phyloP scores from a whole-genome alignment of 2,888 invertebrate species.

The Petrolisthes cinctipes region DNA sequence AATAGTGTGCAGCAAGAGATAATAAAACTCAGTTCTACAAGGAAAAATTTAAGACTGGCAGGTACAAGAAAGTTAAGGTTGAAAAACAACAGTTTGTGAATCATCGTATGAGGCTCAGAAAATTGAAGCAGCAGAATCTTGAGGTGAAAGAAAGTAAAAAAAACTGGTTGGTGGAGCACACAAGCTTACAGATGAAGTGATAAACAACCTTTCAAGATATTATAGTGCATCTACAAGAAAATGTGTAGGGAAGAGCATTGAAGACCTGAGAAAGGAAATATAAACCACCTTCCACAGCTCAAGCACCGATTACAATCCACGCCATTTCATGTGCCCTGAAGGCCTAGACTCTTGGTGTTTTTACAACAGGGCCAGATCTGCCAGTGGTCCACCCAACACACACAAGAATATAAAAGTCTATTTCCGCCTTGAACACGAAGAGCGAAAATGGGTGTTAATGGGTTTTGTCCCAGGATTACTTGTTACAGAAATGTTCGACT shows the following conservation, averaged over 20 bases:
- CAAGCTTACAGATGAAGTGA: background rate
- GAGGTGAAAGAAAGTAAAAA: slow-evolving; percentile 4
- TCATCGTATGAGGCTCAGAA: background rate
- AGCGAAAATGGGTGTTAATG: background rate
- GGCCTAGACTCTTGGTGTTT: slow-evolving; percentile 13
- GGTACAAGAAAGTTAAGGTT: background rate
- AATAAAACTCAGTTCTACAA: too few relatives aligned
- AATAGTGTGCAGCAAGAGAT: too few relatives aligned
- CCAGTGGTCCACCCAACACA: background rate
- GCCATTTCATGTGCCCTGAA: background rate
- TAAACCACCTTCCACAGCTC: slow-evolving; percentile 4
- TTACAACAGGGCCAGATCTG: slow-evolving; percentile 11
- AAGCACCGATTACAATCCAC: background rate
- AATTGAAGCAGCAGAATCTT: background rate
- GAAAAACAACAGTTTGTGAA: slow-evolving; percentile 23
- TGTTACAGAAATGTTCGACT: too few relatives aligned
- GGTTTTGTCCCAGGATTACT: background rate
- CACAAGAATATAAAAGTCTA: too few relatives aligned
- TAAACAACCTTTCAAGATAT: background rate
- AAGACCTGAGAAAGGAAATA: background rate
- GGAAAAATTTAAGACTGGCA: background rate
- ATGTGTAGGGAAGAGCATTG: background rate
- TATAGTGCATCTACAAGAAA: background rate
- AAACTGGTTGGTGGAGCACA: background rate
- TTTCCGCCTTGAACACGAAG: background rate